Evolutionary conservation across 1,140 invertebrate genomes (phyloP), one percentile per base, ranked within the genome.

Genomic region (Leptinotarsa texana): DNA sequence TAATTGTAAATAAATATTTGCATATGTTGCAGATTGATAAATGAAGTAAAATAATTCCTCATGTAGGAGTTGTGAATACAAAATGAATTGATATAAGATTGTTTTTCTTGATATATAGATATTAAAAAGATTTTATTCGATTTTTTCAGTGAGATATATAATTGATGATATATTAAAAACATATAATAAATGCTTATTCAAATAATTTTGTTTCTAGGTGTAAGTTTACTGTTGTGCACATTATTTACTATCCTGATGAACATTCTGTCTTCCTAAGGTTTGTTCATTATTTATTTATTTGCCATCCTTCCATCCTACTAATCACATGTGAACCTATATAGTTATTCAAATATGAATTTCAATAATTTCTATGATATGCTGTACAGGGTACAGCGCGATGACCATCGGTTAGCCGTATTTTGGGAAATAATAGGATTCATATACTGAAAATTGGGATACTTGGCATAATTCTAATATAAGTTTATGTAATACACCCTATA

Each of bases 131-230:
- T 33, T 6, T 33, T 8, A 33, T 33, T 8, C 27, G 27, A 33
- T 57, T 57, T n/a, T n/a, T 57, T 57, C 51, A 57, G 51, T 57
- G n/a, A 71, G 47, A 77, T 33, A 33, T 33, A 33, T 79, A 74
- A 48, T 22, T 75, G 75, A 74, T 79, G 57, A 78, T 77, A 77
- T 65, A 79, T 71, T 77, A 74, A 73, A 66, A 33, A 69, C 78
- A 74, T 79, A 69, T 77, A 74, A 78, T 73, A 77, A 77, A 78
- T 71, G 75, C 75, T 77, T 74, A 77, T 75, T 78, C 75, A 79
- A 80, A 77, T 73, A 71, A 75, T 65, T 77, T 80, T 75, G 75
- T 80, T 80, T 80, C 74, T 80, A 80, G 79, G 79, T 80, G 75
- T 80, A 78, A 75, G 75, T 74, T 76, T 75, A 77, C 74, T 74